These are phyloP conservation scores for Anguilla anguilla DNA, from an alignment of 2,797 vertebrate species.

Conservation along the genomic window DNA sequence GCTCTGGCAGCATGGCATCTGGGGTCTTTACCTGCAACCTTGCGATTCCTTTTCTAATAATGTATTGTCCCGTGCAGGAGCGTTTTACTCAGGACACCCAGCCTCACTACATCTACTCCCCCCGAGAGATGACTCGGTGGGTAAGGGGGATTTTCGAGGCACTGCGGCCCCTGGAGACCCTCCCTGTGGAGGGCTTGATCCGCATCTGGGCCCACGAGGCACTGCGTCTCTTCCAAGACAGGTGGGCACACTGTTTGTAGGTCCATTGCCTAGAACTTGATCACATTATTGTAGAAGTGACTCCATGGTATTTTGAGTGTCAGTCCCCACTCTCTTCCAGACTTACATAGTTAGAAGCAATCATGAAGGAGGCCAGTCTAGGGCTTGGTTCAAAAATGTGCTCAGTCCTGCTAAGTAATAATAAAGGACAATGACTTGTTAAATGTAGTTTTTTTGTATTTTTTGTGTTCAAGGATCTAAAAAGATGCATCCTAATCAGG, in stretches of 20 bases:
- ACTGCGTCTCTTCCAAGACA: slow-evolving; percentile 96
- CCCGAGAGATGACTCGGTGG: slow-evolving; percentile 99
- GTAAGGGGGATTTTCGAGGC: slow-evolving; percentile 97
- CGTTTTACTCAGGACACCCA: slow-evolving; percentile 98
- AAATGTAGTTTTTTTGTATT: background rate
- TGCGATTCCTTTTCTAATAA: background rate
- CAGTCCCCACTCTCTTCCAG: background rate
- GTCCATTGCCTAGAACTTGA: too few species aligned
- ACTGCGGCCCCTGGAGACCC: slow-evolving; percentile 89
- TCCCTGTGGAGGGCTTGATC: slow-evolving; percentile 96
- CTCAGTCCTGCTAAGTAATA: background rate
- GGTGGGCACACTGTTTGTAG: slow-evolving; percentile 65
- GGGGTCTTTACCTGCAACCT: background rate
- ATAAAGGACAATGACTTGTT: background rate
- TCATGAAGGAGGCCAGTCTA: too few species aligned
- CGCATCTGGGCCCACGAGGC: slow-evolving; percentile 98
- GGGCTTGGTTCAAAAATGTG: too few species aligned
- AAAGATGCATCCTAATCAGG: background rate
- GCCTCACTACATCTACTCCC: slow-evolving; percentile 98
- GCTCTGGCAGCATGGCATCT: background rate
- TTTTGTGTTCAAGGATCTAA: background rate
- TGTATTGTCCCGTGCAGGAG: slow-evolving; percentile 75
- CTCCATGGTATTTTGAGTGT: background rate
- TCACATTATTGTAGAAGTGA: background rate
- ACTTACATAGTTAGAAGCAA: background rate